Evolutionary conservation across 2,888 invertebrate genomes (phyloP).

Genomic region (Ceriagrion tenellum): DNA sequence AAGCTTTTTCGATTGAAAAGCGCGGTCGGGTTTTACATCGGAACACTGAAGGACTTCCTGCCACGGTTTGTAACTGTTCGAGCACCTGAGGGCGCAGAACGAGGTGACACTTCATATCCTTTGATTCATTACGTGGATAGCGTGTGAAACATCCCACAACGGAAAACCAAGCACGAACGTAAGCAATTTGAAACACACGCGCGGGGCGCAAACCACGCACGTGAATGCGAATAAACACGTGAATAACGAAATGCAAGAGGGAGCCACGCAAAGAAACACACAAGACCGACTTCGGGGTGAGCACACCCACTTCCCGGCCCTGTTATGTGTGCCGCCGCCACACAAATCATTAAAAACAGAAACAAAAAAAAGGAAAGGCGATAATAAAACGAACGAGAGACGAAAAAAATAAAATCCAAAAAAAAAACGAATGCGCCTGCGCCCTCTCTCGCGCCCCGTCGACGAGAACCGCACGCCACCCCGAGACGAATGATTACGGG

Average conservation of each 20-base stretch:
- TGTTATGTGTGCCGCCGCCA: neutral
- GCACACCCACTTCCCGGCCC: neutral
- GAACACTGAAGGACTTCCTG: too few species aligned
- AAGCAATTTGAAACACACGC: too few species aligned
- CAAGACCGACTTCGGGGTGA: neutral
- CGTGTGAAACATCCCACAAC: too few species aligned
- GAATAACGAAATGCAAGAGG: neutral
- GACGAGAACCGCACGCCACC: neutral
- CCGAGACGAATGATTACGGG: neutral
- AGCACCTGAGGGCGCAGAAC: too few species aligned
- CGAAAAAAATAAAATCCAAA: neutral
- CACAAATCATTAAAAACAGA: neutral
- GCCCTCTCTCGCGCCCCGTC: neutral
- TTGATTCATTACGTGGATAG: too few species aligned
- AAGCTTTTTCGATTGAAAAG: too few species aligned
- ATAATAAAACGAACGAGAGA: neutral
- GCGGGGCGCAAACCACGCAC: neutral
- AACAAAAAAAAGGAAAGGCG: neutral
- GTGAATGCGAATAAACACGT: neutral
- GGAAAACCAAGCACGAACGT: too few species aligned
- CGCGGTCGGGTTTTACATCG: too few species aligned
- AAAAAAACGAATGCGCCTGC: neutral
- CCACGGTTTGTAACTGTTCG: too few species aligned
- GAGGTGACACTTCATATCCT: too few species aligned
- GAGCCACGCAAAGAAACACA: too few species aligned